Percentiles rank a stretch among this genome's conserved stretches.
These are phyloP conservation scores for Vicugna pacos DNA, from an alignment of 2,113 vertebrate genomes.

Conservation along the genomic window DNA sequence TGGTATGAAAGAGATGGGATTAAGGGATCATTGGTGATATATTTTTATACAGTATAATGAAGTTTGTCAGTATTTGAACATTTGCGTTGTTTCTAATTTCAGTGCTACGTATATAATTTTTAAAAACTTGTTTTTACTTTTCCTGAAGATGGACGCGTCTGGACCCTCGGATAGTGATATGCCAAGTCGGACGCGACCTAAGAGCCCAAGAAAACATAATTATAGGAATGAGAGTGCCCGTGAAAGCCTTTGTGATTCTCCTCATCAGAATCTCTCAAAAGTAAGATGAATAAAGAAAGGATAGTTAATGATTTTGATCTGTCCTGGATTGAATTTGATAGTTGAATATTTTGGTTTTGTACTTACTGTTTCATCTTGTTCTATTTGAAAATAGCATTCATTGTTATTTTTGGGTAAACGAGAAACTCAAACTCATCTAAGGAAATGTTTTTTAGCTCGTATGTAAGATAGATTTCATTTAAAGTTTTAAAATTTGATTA, in stretches of 20 bases:
- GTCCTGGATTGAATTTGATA: conserved; percentile 32
- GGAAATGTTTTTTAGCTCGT: neutral
- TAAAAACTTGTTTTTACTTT: conserved; percentile 40
- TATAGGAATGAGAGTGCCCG: conserved; percentile 81
- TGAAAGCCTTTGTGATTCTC: conserved; percentile 80
- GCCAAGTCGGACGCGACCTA: conserved; percentile 79
- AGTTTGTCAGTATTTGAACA: conserved; percentile 36
- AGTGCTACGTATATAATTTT: conserved; percentile 11
- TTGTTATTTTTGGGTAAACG: neutral
- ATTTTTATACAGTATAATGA: conserved; percentile 32
- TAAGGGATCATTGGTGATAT: neutral
- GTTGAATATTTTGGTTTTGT: conserved; percentile 33
- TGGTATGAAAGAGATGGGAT: conserved; percentile 17
- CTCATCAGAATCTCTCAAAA: conserved; percentile 82
- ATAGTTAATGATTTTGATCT: conserved; percentile 37
- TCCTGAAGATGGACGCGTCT: conserved; percentile 80
- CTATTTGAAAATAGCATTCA: conserved; percentile 41
- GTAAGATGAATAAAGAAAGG: conserved; percentile 70
- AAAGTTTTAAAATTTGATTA: neutral
- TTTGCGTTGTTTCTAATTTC: conserved; percentile 54
- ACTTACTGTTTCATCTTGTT: conserved; percentile 36
- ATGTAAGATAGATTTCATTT: conserved; percentile 15
- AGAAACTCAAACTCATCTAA: conserved; percentile 30
- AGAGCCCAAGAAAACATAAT: conserved; percentile 83
- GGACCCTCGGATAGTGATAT: conserved; percentile 80